Percentiles rank a stretch among this genome's conserved stretches.
phyloP scores from a whole-genome alignment of 2,113 vertebrate species.

The Anolis carolinensis region DNA sequence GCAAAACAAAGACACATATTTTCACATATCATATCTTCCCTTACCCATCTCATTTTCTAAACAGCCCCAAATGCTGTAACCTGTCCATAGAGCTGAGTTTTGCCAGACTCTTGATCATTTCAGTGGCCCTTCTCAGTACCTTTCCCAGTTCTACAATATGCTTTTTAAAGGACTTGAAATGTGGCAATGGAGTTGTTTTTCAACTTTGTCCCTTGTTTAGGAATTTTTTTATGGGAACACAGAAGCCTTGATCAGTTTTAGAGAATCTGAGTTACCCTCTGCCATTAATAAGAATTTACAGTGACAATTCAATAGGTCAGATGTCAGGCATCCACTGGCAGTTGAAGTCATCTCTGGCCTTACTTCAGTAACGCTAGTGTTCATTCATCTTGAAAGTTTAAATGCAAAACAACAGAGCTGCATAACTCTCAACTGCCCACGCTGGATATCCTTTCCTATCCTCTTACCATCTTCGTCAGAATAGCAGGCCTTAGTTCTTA shows the following conservation, averaged over 20 bases:
- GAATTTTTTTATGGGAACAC: neutral
- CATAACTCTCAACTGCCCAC: slow-evolving; percentile 28
- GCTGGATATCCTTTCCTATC: slow-evolving; percentile 24
- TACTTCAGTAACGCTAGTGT: neutral
- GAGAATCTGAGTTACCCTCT: neutral
- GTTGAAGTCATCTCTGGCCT: neutral
- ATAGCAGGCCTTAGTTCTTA: slow-evolving; percentile 27
- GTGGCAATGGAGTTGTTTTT: neutral
- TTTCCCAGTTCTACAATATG: neutral
- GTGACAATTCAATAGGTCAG: neutral
- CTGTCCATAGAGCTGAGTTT: too few species aligned
- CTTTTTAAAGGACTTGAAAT: neutral
- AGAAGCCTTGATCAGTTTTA: neutral
- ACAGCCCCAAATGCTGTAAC: neutral
- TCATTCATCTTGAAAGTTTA: slow-evolving; percentile 7
- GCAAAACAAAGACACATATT: neutral
- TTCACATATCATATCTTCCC: neutral
- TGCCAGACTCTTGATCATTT: too few species aligned
- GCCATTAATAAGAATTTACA: neutral
- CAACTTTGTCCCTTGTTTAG: neutral
- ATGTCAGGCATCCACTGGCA: neutral
- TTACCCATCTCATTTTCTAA: neutral
- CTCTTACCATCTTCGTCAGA: neutral
- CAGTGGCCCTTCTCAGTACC: neutral
- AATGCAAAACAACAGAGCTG: slow-evolving; percentile 16